These are phyloP conservation scores for Athene noctua DNA, from an alignment of 2,113 vertebrate genomes.

Conservation along the genomic window DNA sequence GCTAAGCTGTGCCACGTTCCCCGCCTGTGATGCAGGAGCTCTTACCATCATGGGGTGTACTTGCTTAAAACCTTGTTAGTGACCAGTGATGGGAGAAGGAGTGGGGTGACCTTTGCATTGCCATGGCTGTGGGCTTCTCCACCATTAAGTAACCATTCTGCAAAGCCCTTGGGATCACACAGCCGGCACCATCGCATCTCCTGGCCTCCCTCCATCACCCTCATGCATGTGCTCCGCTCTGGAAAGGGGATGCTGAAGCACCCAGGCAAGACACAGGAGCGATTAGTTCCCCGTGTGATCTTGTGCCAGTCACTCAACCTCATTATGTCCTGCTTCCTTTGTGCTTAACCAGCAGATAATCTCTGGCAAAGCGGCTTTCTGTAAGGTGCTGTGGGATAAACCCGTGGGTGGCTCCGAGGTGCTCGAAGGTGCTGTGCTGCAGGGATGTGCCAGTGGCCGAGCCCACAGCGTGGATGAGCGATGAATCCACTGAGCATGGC, in stretches of 20 bases:
- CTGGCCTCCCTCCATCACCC: background rate
- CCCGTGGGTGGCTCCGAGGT: fast-evolving
- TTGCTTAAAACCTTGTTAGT: background rate
- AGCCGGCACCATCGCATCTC: fast-evolving
- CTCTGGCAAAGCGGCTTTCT: background rate
- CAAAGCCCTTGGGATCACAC: background rate
- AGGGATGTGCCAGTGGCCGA: background rate
- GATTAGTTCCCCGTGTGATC: background rate
- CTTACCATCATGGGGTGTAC: background rate
- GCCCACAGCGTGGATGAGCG: fast-evolving
- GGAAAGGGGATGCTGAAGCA: background rate
- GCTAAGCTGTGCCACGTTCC: fast-evolving
- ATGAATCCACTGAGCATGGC: background rate
- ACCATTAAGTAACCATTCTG: background rate
- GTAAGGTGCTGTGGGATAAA: background rate
- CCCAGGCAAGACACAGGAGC: background rate
- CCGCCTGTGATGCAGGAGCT: fast-evolving
- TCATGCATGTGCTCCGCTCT: background rate
- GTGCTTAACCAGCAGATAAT: background rate
- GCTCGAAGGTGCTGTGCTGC: background rate
- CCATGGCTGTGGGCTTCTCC: fast-evolving
- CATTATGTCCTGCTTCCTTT: background rate
- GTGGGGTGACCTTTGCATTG: background rate
- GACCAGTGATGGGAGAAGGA: background rate
- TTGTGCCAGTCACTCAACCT: background rate